phyloP scores from a whole-genome alignment of 2,113 vertebrate genomes.

The Pogona vitticeps region DNA sequence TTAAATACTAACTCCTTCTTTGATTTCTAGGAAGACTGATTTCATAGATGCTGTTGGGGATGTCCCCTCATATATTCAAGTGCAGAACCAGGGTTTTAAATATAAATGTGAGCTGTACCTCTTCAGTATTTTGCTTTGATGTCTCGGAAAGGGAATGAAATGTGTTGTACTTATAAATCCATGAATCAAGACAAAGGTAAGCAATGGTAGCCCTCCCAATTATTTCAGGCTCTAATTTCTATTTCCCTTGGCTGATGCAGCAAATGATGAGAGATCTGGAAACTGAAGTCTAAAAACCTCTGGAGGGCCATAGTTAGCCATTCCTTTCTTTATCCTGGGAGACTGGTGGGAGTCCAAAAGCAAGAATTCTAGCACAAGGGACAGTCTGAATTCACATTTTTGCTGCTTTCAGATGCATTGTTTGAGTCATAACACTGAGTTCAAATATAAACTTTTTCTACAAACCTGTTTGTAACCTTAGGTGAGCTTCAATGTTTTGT shows the following conservation, averaged over 20 bases:
- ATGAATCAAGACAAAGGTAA: too few species aligned
- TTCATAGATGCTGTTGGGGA: neutral
- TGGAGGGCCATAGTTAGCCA: neutral
- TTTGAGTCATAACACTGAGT: neutral
- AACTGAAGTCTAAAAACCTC: neutral
- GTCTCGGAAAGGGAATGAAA: neutral
- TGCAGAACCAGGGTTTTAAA: neutral
- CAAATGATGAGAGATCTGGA: neutral
- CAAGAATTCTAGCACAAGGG: neutral
- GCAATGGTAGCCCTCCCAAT: too few species aligned
- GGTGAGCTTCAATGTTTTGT: conserved; percentile 93
- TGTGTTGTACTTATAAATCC: too few species aligned
- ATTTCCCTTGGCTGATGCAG: neutral
- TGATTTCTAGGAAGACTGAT: neutral
- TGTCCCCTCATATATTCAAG: neutral
- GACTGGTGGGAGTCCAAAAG: neutral
- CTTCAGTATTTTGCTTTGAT: neutral
- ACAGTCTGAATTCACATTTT: neutral
- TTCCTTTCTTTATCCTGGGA: neutral
- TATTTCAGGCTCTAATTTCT: neutral
- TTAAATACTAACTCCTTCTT: neutral
- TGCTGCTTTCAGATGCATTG: neutral
- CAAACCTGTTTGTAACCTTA: conserved; percentile 88
- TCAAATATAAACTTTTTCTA: conserved; percentile 1
- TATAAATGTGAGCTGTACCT: neutral